Base-by-base conservation (phyloP, 2,888 invertebrate species). In the Platypus cylindrus region DNA sequence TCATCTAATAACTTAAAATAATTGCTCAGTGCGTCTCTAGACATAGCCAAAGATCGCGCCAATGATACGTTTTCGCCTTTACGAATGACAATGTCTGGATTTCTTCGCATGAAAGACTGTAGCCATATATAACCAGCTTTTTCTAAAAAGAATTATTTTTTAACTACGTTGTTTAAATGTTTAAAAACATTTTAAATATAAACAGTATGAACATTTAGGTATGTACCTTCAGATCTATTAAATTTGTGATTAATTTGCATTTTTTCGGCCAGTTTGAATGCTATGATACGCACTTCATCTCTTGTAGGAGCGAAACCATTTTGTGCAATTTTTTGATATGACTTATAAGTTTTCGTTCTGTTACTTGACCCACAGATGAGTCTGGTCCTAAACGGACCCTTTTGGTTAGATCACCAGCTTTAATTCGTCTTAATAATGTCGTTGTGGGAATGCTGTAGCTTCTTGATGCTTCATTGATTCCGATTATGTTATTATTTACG, bases 181-280 rank as follows among this genome's bases (percentile, higher is more conserved):
- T 18, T 12, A 17, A 16, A 30, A 30, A 18, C 7, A 12, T 4
- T 30, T 18, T 30, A 20, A 17, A 18, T 18, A 30, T 18, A n/a
- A 30, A 30, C 12, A 12, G 20, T 18, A 12, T 7, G 9, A 7
- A 20, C 14, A 30, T 18, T 9, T 30, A n/a, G n/a, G n/a, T n/a
- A 30, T 12, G 17, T 12, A 30, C 30, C 30, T 20, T 18, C 3
- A 20, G 17, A n/a, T 13, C 20, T n/a, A 30, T 30, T 30, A 30
- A 30, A 30, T 30, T 30, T 30, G 20, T 30, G 30, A 20, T 30
- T 18, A 30, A 30, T 30, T 30, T 4, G 20, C 8, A 30, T n/a
- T 12, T 8, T 2, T 18, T 30, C 20, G 4, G 20, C 22, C 5
- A 30, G 13, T 12, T 30, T 30, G 12, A 12, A 30, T n/a, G 30